A percentile compares a stretch with the other conserved stretches of the same genome.
phyloP scores from a whole-genome alignment of 2,113 vertebrate species.

The Neomonachus schauinslandi region DNA sequence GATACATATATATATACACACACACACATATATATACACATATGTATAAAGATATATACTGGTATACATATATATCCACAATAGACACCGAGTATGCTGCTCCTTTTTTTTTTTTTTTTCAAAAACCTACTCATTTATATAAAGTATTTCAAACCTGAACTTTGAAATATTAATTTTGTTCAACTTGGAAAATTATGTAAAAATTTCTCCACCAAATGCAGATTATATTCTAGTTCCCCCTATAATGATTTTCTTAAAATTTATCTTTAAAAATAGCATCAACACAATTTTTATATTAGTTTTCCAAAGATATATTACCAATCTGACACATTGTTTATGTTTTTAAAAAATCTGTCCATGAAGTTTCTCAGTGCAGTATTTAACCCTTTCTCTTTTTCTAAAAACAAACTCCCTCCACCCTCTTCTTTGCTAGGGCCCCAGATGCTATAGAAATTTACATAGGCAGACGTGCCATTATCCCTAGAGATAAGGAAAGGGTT shows the following conservation, averaged over 20 bases:
- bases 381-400: constrained; percentile 87
- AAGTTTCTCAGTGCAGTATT: constrained; percentile 83
- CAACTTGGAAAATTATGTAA: constrained; percentile 73
- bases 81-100: constrained; percentile 69
- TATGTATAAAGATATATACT: constrained; percentile 86
- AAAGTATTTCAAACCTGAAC: constrained; percentile 68
- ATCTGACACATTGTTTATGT: constrained; percentile 74
- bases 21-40: constrained; percentile 77
- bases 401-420: constrained; percentile 76
- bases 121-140: constrained; percentile 58
- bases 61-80: constrained; percentile 86
- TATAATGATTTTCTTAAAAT: constrained; percentile 70
- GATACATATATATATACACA: constrained; percentile 87
- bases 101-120: not conserved
- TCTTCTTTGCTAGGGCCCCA: constrained; percentile 72
- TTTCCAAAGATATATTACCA: constrained; percentile 81
- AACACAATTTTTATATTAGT: constrained; percentile 64
- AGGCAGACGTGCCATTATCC: constrained; percentile 70
- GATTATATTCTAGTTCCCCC: constrained; percentile 53
- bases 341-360: constrained; percentile 70
- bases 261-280: constrained; percentile 78
- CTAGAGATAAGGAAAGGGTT: constrained; percentile 86
- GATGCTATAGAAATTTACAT: constrained; percentile 68
- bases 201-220: constrained; percentile 79
- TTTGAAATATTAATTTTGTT: constrained; percentile 75